Evolutionary conservation across 2,888 invertebrate genomes (phyloP).

Genomic region (Drosophila rubida): DNA sequence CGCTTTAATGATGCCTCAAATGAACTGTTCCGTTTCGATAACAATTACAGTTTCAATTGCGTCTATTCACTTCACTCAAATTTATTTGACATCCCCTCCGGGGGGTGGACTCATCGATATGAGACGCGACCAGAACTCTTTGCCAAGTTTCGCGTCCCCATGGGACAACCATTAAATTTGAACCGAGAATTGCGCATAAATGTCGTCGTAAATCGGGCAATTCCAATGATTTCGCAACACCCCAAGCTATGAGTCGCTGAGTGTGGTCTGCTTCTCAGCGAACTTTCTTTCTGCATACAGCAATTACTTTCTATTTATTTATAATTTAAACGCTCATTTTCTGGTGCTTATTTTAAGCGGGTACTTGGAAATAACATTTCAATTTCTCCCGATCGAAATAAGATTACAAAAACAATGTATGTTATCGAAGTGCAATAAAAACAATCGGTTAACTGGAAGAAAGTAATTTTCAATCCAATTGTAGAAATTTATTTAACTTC

Average conservation of each 20-base stretch:
- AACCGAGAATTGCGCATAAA: slow-evolving; percentile 71
- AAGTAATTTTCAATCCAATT: no score
- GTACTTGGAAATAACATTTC: not conserved
- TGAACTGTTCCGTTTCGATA: slow-evolving; percentile 70
- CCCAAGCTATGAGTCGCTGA: not conserved
- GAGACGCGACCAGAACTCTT: slow-evolving; percentile 34
- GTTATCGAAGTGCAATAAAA: not conserved
- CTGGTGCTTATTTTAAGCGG: not conserved
- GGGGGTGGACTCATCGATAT: slow-evolving; percentile 33
- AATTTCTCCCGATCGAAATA: not conserved
- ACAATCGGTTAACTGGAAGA: not conserved
- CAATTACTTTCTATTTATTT: not conserved
- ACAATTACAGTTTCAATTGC: slow-evolving; percentile 36
- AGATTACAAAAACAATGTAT: not conserved
- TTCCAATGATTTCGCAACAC: slow-evolving; percentile 31
- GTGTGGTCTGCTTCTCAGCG: no score
- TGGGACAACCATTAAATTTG: slow-evolving; percentile 49
- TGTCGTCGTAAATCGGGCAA: slow-evolving; percentile 81
- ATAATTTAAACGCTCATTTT: not conserved
- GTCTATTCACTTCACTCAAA: slow-evolving; percentile 64
- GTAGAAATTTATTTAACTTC: no score
- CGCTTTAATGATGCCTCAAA: slow-evolving; percentile 75
- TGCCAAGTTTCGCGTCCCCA: slow-evolving; percentile 1
- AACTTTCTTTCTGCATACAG: not conserved
- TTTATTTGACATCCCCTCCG: slow-evolving; percentile 72